Evolutionary conservation across 2,888 invertebrate species (phyloP).

Genomic region (Apodemia mormo): DNA sequence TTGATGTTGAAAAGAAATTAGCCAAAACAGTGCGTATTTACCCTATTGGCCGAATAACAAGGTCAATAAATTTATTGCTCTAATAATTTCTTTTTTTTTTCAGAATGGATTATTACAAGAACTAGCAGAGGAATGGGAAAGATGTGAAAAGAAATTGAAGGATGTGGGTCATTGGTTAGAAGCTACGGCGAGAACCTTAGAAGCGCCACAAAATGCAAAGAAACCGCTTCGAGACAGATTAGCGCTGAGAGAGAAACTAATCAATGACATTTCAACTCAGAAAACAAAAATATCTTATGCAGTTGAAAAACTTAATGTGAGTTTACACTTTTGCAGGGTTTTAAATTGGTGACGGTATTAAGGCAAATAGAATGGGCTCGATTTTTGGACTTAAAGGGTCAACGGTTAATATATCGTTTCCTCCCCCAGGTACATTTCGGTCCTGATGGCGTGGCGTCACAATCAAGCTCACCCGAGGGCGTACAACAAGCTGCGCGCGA

Average conservation of each 20-base stretch:
- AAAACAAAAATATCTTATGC: constrained; percentile 94
- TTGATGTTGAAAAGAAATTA: constrained; percentile 91
- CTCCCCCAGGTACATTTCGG: constrained; percentile 91
- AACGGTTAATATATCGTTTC: background rate
- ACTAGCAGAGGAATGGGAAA: constrained; percentile 97
- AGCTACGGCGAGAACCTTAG: constrained; percentile 88
- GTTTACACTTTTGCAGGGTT: constrained; percentile 41
- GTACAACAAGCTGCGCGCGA: constrained; percentile 87
- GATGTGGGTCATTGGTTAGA: constrained; percentile 95
- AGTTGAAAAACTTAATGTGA: constrained; percentile 94
- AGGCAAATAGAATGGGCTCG: background rate
- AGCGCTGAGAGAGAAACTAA: constrained; percentile 91
- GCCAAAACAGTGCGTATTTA: constrained; percentile 88
- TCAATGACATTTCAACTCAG: constrained; percentile 93
- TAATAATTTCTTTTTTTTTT: constrained; percentile 45
- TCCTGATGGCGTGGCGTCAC: constrained; percentile 91
- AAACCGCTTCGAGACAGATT: constrained; percentile 94
- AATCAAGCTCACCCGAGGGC: constrained; percentile 85
- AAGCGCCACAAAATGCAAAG: constrained; percentile 91
- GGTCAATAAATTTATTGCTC: background rate
- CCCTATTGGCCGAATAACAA: background rate
- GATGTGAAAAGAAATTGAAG: constrained; percentile 96
- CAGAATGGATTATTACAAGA: constrained; percentile 94
- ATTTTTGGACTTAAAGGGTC: background rate
- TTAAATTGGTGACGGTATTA: background rate